Evolutionary conservation across 2,113 vertebrate genomes (phyloP), one percentile per base, ranked within the genome.

Genomic region (Theropithecus gelada): DNA sequence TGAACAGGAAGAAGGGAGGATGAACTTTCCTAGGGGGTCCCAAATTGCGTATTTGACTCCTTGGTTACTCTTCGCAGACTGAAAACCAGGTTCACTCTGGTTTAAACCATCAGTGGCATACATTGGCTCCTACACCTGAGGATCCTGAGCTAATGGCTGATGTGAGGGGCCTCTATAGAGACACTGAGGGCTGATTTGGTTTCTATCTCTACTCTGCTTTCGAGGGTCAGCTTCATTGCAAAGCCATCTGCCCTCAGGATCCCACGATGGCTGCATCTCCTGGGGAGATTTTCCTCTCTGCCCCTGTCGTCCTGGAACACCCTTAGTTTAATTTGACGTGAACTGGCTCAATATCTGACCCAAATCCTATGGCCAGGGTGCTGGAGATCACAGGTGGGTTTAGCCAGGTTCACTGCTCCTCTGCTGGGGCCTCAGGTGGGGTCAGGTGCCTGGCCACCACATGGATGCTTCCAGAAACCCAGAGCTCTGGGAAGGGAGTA

Each of bases 71-170:
- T 64, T 64, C 13, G 11, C 27, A 64, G 61, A 23, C 7, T 11
- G 48, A 61, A 84, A 35, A 38, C 25, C 30, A 35, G 11, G 3
- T 73, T 45, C 48, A 17, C 5, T 23, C 2, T 27, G 35, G 6
- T n/a, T n/a, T 61, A 18, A 20, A 25, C n/a, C 23, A 22, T 14
- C 30, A 4, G 1, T 32, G 81, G 52, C 14, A 5, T 40, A 14
- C 2, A 12, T 0, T 0, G 17, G 81, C 32, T 61, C 52, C 0
- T 40, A 12, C 8, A 18, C 12, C 8, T 8, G 68, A n/a, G 17
- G 3, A 27, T 27, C 12, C 3, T 2, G 88, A 12, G 4, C 0
- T 20, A 30, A 70, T 57, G 25, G 16, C 82, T 18, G 88, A 17
- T 4, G 38, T 43, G 12, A 75, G 16, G 13, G n/a, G 22, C 40